Evolutionary conservation across 2,113 vertebrate species (phyloP), one percentile per base, ranked within the genome.

Genomic region (Otolemur garnettii): DNA sequence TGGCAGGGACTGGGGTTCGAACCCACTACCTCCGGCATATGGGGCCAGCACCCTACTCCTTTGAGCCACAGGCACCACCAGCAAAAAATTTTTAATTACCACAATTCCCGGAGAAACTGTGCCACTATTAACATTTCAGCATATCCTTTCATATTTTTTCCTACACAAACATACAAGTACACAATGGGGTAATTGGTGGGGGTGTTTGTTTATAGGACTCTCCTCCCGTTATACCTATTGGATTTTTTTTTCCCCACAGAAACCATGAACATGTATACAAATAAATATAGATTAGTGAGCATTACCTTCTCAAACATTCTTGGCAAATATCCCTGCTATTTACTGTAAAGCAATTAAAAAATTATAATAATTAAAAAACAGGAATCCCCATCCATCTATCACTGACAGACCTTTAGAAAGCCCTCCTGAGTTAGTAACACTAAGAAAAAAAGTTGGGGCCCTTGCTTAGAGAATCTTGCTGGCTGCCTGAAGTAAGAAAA

Each of bases 191-290:
- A 64, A 18, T 7, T 35, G 38, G 45, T 17, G 35, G 68, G 45
- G 42, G 28, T 53, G 15, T 85, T 28, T 84, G 50, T 75, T 94
- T 84, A 84, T 24, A 94, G 68, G 90, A 91, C 80, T 55, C 38
- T 74, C 35, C 72, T 92, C 42, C 13, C 53, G 64, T 17, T 53
- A 92, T 0, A 74, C 21, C 28, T 53, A 90, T 0, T 62, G 22
- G 9, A 33, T 60, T 86, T 75, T 92, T 78, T 66, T 50, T 50
- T 50, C 38, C 38, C 10, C 78, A 79, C 35, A 10, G 2, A 80
- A 42, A 26, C 66, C 18, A 57, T 45, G 42, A 83, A 45, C 89
- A 38, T 93, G 13, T 83, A 68, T 87, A 69, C 26, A 93, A 90
- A 83, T 74, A 81, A n/a, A 42, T 79, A 64, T 21, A 42, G 11